phyloP scores from a whole-genome alignment of 2,888 invertebrate species.

The Dyspetes luteomarginatus region DNA sequence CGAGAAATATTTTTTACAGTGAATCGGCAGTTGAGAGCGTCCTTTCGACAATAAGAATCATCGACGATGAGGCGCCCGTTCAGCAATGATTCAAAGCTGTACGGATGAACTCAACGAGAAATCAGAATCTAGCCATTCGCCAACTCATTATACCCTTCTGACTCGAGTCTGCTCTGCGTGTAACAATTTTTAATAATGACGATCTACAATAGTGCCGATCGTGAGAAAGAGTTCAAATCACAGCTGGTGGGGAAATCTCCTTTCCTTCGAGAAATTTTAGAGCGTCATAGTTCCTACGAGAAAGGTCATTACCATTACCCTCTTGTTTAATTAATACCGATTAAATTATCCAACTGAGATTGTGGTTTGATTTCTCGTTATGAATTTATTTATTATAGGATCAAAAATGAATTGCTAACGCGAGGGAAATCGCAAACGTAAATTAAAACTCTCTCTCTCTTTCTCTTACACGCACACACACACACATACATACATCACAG shows the following conservation, averaged over 20 bases:
- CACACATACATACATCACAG: too few species aligned
- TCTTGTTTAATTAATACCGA: conserved; percentile 30
- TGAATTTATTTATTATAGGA: not conserved
- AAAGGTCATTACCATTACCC: not conserved
- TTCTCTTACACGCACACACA: too few species aligned
- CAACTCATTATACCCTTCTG: conserved; percentile 26
- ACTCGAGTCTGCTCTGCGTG: conserved; percentile 9
- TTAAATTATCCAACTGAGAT: conserved; percentile 40
- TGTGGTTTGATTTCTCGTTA: not conserved
- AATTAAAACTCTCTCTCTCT: too few species aligned
- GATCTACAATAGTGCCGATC: conserved; percentile 25
- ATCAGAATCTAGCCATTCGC: conserved; percentile 20
- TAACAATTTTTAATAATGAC: conserved; percentile 51
- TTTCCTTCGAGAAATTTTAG: not conserved
- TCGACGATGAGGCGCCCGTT: not conserved
- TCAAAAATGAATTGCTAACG: conserved; percentile 15
- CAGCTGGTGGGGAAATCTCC: not conserved
- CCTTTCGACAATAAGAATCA: conserved; percentile 31
- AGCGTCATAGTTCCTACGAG: not conserved
- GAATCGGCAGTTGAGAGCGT: conserved; percentile 13
- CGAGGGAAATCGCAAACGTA: not conserved
- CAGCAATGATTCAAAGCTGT: conserved; percentile 1
- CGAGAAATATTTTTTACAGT: conserved; percentile 39
- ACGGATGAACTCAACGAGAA: conserved; percentile 15
- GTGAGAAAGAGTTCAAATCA: conserved; percentile 32